phyloP scores from a whole-genome alignment of 2,888 invertebrate genomes.

The Pimpla rufipes region DNA sequence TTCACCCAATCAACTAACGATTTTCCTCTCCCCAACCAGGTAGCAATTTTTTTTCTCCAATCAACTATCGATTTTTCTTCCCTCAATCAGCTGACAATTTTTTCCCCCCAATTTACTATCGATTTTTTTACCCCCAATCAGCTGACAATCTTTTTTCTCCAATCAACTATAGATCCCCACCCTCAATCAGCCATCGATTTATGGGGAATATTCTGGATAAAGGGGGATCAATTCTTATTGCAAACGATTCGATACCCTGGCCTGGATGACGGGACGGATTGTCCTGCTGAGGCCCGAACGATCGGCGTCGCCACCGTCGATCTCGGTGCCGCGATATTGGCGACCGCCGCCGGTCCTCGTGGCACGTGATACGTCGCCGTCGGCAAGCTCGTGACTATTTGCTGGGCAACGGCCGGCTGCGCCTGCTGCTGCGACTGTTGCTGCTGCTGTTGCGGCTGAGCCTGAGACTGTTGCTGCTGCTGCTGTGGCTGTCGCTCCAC shows the following conservation, averaged over 20 bases:
- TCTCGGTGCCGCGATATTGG: slow-evolving; percentile 90
- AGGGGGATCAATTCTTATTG: neutral
- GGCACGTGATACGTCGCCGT: slow-evolving; percentile 85
- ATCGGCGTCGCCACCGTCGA: slow-evolving; percentile 87
- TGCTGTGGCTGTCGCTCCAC: slow-evolving; percentile 80
- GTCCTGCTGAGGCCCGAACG: slow-evolving; percentile 81
- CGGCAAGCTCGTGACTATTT: slow-evolving; percentile 83
- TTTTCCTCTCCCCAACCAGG: no score
- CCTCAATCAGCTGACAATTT: no score
- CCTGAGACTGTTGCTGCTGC: slow-evolving; percentile 21
- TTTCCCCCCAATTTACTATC: no score
- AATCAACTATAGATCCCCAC: no score
- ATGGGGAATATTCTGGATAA: no score
- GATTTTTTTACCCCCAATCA: no score
- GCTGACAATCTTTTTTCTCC: no score
- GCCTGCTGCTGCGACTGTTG: slow-evolving; percentile 70
- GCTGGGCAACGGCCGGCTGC: slow-evolving; percentile 73
- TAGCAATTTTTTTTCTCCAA: no score
- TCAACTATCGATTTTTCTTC: no score
- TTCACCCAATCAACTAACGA: no score
- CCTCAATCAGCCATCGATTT: no score
- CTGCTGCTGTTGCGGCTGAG: slow-evolving; percentile 73
- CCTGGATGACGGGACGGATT: slow-evolving; percentile 80
- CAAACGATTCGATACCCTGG: slow-evolving; percentile 75
- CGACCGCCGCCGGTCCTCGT: slow-evolving; percentile 91